Evolutionary conservation across 2,797 vertebrate genomes (phyloP).

Genomic region (Chelmon rostratus): DNA sequence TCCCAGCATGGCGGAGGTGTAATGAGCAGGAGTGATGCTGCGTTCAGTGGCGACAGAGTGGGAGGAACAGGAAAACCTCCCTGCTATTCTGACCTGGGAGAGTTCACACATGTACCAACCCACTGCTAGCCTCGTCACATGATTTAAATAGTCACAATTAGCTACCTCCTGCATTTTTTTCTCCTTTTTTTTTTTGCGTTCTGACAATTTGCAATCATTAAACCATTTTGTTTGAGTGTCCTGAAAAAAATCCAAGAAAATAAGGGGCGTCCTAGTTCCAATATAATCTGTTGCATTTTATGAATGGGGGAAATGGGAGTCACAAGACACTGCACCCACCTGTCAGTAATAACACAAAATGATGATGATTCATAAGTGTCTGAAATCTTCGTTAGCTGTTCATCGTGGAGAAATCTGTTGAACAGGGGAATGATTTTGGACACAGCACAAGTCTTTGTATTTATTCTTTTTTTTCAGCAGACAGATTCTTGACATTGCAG

Average conservation of each 20-base stretch:
- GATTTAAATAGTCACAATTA: too few species aligned
- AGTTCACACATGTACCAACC: too few species aligned
- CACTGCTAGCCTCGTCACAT: too few species aligned
- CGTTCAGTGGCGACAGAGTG: not conserved
- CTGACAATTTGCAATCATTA: too few species aligned
- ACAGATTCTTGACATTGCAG: not conserved
- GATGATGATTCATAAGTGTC: not conserved
- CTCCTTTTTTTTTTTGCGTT: too few species aligned
- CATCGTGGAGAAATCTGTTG: not conserved
- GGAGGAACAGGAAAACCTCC: not conserved
- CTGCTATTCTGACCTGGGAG: too few species aligned
- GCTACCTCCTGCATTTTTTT: too few species aligned
- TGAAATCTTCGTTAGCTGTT: not conserved
- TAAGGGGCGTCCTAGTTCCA: not conserved
- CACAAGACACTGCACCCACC: not conserved
- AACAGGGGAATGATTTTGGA: not conserved
- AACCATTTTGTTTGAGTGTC: too few species aligned
- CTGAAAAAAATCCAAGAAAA: not conserved
- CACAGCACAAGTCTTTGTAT: not conserved
- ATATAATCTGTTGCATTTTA: too few species aligned
- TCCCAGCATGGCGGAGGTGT: not conserved
- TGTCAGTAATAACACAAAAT: constrained; percentile 14
- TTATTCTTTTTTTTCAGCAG: not conserved
- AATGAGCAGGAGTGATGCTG: not conserved
- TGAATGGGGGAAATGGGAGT: not conserved